Evolutionary conservation across 2,888 invertebrate genomes (phyloP).

Genomic region (Plebejus melissa): DNA sequence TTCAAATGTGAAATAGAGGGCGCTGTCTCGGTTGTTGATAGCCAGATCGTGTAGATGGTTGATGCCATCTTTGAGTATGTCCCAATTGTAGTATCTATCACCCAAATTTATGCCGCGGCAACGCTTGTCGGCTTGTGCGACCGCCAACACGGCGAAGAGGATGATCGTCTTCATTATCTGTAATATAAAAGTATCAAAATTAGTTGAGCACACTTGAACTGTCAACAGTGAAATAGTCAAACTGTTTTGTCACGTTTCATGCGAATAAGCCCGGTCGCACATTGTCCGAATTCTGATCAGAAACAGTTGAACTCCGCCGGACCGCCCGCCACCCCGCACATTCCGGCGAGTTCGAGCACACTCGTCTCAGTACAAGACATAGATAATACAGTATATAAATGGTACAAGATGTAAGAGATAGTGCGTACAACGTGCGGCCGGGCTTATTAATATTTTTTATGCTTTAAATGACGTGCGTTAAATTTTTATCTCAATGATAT

Average conservation of each 20-base stretch:
- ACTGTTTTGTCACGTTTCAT: background rate
- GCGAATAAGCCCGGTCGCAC: background rate
- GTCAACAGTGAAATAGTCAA: background rate
- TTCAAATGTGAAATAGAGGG: slow-evolving; percentile 61
- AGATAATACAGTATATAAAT: too few relatives aligned
- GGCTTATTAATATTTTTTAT: too few relatives aligned
- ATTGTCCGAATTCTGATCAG: too few relatives aligned
- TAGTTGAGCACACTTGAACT: background rate
- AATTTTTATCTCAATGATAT: too few relatives aligned
- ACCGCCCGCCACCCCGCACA: too few relatives aligned
- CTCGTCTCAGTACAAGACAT: too few relatives aligned
- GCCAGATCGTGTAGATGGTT: slow-evolving; percentile 54
- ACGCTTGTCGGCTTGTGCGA: slow-evolving; percentile 44
- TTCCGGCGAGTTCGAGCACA: too few relatives aligned
- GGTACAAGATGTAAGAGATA: too few relatives aligned
- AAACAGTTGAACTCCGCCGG: too few relatives aligned
- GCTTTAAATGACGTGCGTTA: too few relatives aligned
- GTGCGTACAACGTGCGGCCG: too few relatives aligned
- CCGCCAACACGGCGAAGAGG: slow-evolving; percentile 40
- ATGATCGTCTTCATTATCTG: slow-evolving; percentile 43
- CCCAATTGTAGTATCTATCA: slow-evolving; percentile 54
- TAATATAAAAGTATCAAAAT: slow-evolving; percentile 21
- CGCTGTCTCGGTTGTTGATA: slow-evolving; percentile 56
- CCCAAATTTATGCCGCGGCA: slow-evolving; percentile 56
- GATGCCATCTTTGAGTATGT: slow-evolving; percentile 61